Base-by-base conservation (phyloP, 2,113 vertebrate genomes). In the Anhinga anhinga region DNA sequence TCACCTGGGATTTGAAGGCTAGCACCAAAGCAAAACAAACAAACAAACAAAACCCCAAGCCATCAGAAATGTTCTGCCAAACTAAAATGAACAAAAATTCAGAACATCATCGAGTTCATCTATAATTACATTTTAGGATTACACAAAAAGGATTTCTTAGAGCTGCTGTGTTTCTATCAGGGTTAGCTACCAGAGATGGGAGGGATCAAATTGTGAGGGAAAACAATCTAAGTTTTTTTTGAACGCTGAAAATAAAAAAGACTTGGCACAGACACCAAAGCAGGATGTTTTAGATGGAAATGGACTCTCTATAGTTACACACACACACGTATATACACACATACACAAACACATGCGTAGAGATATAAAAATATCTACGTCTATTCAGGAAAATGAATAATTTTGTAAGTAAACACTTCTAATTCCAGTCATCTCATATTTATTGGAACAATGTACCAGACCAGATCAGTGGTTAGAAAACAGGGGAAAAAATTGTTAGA, bases 251-350 rank as follows among this genome's bases (percentile, higher is more conserved):
- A 94, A 85, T 19, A 92, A 66, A 84, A 27, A 59, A 87, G 63
- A 59, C 63, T 66, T 96, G 71, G 82, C 86, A 93, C 18, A 63
- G 20, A 55, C 77, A 86, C 47, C 86, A 82, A 84, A 95, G 86
- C 42, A 77, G 44, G 42, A 72, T 18, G 56, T 89, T 91, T 80
- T 21, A 83, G 29, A 88, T 84, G 58, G 45, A 95, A 83, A 74
- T 38, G 47, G 34, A 42, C 65, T 77, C 74, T 40, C 13, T 22
- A 86, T n/a, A 78, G 83, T 70, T n/a, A 11, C 38, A 52, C 45
- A 32, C 38, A 30, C 34, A 38, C 30, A 16, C 3, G 23, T 4
- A 32, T 3, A 38, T 23, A 45, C 30, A 79, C 10, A 65, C 3
- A 20, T 10, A 56, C 27, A 65, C 0, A 81, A 4, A 30, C 18